Evolutionary conservation across 2,888 invertebrate species (phyloP), one percentile per base, ranked within the genome.

Genomic region (Drosophila rubida): DNA sequence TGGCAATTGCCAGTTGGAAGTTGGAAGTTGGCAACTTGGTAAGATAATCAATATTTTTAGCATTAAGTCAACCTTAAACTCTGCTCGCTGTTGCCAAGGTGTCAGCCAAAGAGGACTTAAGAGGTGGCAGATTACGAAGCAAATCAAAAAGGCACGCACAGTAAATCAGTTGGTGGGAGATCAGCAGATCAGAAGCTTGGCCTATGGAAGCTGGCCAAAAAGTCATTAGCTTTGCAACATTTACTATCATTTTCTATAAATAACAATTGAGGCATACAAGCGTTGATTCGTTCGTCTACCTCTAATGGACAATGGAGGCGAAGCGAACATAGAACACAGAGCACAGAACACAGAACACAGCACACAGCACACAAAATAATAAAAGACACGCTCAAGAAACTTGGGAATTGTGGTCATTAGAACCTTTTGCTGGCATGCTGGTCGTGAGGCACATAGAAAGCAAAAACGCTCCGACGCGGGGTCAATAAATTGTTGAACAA

Each of bases 231-330:
- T 78, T 70, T 73, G 85, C 75, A 83, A 67, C 81, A 84, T 70
- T 86, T 78, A 74, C 87, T 87, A 85, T 86, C 81, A 86, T 78
- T 87, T 74, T 78, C 84, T 87, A 87, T 85, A 85, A 87, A 85
- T 85, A 85, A 87, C 81, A 85, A 85, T 85, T 86, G 73, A 80
- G 84, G 80, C 82, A 82, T 69, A 77, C 76, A 74, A 59, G 61
- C 50, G 69, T 59, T 58, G 66, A 63, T 71, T 62, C 60, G 64
- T 53, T 59, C 60, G 51, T 50, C 35, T 51, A 59, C 54, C 51
- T 65, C 62, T 68, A 74, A 74, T 74, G 70, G 61, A 68, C 71
- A 74, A 64, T 59, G 44, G 46, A 35, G 30, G 6, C 42, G 27
- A 48, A 25, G 3, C 8, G 27, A n/a, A 41, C 3, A 25, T 49